These are phyloP conservation scores for Plagiodera versicolora DNA, from an alignment of 2,888 invertebrate genomes.

Conservation along the genomic window DNA sequence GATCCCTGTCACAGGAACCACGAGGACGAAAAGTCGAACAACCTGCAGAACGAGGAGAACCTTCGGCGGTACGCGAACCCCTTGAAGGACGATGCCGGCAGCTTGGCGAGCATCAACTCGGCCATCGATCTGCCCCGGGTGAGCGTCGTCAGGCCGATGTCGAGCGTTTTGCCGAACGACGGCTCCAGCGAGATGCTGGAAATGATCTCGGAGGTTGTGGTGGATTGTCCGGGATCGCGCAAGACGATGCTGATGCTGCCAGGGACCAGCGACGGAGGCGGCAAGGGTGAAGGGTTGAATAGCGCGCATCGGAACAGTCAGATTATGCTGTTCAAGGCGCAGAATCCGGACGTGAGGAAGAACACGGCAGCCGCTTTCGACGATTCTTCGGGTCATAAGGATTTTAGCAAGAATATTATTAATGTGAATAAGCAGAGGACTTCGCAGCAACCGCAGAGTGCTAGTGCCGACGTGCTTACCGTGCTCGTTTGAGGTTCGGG, in stretches of 20 bases:
- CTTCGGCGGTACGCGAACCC: slow-evolving; percentile 57
- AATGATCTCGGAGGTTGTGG: slow-evolving; percentile 63
- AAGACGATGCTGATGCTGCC: slow-evolving; percentile 55
- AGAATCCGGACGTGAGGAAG: slow-evolving; percentile 81
- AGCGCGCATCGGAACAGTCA: slow-evolving; percentile 61
- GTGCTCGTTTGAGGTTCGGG: slow-evolving; percentile 58
- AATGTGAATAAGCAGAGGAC: slow-evolving; percentile 59
- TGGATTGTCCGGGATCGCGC: slow-evolving; percentile 56
- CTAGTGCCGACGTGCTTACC: slow-evolving; percentile 58
- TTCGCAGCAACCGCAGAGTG: slow-evolving; percentile 46
- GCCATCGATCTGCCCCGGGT: slow-evolving; percentile 54
- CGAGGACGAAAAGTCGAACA: slow-evolving; percentile 88
- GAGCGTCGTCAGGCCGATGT: slow-evolving; percentile 53
- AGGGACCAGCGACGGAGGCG: slow-evolving; percentile 50
- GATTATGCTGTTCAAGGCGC: slow-evolving; percentile 78
- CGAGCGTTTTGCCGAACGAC: slow-evolving; percentile 54
- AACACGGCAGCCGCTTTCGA: slow-evolving; percentile 68
- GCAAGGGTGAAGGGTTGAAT: slow-evolving; percentile 50
- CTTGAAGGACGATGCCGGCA: slow-evolving; percentile 56
- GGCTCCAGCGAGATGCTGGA: slow-evolving; percentile 65
- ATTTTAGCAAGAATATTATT: slow-evolving; percentile 75
- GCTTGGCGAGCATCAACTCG: slow-evolving; percentile 46
- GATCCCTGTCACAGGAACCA: slow-evolving; percentile 67
- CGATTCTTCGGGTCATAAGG: slow-evolving; percentile 65
- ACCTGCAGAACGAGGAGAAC: slow-evolving; percentile 89